These are phyloP conservation scores for Heliconius charithonia DNA, from an alignment of 2,888 invertebrate genomes.

Conservation along the genomic window DNA sequence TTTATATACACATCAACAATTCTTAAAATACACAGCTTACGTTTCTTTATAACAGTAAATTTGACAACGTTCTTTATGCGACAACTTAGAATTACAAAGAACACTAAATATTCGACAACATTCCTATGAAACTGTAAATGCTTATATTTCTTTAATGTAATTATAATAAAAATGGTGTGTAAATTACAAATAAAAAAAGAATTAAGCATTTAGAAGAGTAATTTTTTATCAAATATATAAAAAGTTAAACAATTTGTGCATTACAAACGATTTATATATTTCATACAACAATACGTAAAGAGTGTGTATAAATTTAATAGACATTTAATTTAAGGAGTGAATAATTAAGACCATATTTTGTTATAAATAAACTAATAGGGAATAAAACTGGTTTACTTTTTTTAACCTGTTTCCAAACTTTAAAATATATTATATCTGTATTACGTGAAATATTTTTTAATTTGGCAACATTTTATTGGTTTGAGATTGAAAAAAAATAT, in stretches of 20 bases:
- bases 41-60: conserved; percentile 52
- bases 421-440: background rate
- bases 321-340: background rate
- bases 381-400: conserved; percentile 5
- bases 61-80: conserved; percentile 42
- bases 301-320: conserved; percentile 6
- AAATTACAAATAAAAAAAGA: conserved; percentile 10
- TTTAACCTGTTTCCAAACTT: background rate
- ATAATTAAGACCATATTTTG: conserved; percentile 4
- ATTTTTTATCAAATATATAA: conserved; percentile 7
- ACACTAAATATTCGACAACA: background rate
- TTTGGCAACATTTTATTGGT: conserved; percentile 27
- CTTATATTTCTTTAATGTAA: conserved; percentile 7
- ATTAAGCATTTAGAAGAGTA: conserved; percentile 6
- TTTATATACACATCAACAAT: conserved; percentile 77
- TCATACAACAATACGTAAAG: background rate
- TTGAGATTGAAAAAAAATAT: background rate
- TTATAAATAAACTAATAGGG: conserved; percentile 3
- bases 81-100: conserved; percentile 37
- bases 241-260: conserved; percentile 24
- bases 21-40: conserved; percentile 60
- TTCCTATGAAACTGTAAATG: conserved; percentile 19
- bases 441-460: background rate
- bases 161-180: conserved; percentile 3
- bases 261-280: background rate